Evolutionary conservation across 92 coral and sea anemone genomes (phyloP).

Genomic region (Porites divaricata): DNA sequence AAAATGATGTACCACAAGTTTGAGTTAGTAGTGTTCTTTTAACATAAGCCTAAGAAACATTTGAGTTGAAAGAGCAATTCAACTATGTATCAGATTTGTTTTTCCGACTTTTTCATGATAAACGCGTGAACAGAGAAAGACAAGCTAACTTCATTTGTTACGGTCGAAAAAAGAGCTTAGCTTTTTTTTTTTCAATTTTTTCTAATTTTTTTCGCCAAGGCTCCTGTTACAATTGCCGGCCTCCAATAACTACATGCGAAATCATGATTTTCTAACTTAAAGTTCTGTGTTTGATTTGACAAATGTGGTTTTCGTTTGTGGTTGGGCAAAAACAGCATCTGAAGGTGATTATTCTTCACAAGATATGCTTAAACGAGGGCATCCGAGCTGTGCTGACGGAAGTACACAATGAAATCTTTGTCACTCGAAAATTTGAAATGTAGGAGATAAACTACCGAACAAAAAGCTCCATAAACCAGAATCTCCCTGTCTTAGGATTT

Average conservation of each 20-base stretch:
- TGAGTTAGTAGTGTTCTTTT: neutral
- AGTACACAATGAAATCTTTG: neutral
- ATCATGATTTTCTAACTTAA: neutral
- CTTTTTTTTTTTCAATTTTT: too few species aligned
- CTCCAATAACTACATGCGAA: neutral
- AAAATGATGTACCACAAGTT: neutral
- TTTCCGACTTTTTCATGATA: neutral
- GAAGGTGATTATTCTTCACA: constrained; percentile 10
- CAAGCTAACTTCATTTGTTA: neutral
- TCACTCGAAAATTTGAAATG: neutral
- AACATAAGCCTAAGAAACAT: neutral
- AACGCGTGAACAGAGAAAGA: neutral
- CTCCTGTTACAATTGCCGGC: neutral
- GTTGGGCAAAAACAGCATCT: constrained; percentile 15
- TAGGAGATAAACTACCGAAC: neutral
- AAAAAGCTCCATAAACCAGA: neutral
- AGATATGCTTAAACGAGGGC: neutral
- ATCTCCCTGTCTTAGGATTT: neutral
- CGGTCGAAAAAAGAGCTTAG: neutral
- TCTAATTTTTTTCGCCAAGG: neutral
- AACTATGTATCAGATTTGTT: neutral
- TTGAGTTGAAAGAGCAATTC: neutral
- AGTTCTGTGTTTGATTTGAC: neutral
- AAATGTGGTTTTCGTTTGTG: neutral
- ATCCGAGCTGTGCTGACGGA: neutral